phyloP scores from a whole-genome alignment of 2,797 vertebrate genomes.

The Mormyrops attenuatus region DNA sequence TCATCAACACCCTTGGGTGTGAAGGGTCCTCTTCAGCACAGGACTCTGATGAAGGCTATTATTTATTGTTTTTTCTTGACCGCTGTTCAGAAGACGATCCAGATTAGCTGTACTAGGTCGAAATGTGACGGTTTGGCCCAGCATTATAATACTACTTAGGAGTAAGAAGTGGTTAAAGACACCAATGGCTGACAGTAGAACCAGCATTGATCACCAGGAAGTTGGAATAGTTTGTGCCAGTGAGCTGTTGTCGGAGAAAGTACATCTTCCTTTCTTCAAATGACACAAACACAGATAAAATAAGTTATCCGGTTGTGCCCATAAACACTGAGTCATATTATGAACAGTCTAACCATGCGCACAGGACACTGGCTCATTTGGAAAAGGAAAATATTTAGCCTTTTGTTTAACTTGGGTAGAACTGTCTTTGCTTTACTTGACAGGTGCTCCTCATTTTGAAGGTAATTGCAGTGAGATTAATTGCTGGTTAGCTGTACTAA shows the following conservation, averaged over 20 bases:
- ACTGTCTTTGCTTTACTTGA: not conserved
- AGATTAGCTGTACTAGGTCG: not conserved
- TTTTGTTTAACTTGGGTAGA: not conserved
- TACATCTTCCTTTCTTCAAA: not conserved
- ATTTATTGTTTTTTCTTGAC: not conserved
- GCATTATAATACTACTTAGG: not conserved
- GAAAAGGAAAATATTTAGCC: not conserved
- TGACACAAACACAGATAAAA: not conserved
- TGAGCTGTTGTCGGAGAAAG: not conserved
- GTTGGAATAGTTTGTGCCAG: not conserved
- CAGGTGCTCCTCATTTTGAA: not conserved
- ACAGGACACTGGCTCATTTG: not conserved
- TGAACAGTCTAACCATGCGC: not conserved
- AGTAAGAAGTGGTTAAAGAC: not conserved
- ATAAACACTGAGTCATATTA: slow-evolving; percentile 3
- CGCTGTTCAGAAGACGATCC: not conserved
- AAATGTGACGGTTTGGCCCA: not conserved
- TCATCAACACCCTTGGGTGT: not conserved
- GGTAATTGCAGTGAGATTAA: not conserved
- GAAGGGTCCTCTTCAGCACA: not conserved
- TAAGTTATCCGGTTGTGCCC: not conserved
- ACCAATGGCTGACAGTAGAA: not conserved
- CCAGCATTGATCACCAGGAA: not conserved
- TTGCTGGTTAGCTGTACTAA: not conserved
- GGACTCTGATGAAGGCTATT: not conserved